These are phyloP conservation scores for Neoitamus cyanurus DNA, from an alignment of 2,888 invertebrate species.

Conservation along the genomic window DNA sequence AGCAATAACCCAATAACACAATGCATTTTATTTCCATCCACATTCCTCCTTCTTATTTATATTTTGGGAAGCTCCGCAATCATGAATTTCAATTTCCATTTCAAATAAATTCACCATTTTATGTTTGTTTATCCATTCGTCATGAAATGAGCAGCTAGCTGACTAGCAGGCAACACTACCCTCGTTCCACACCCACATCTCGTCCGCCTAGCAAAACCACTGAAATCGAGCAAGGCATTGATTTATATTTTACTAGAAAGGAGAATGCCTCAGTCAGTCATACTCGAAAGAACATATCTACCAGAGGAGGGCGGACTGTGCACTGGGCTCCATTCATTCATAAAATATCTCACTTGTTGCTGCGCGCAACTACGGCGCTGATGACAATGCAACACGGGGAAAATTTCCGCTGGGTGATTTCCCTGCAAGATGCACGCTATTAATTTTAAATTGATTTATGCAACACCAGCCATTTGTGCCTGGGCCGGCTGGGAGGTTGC, in stretches of 20 bases:
- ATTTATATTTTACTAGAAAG: slow-evolving; percentile 3
- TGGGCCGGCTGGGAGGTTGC: background rate
- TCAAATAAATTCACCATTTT: background rate
- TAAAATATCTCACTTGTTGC: background rate
- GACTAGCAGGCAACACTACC: background rate
- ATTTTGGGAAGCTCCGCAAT: background rate
- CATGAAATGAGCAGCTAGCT: background rate
- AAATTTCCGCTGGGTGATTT: background rate
- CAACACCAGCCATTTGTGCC: background rate
- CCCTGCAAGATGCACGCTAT: background rate
- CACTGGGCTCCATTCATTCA: background rate
- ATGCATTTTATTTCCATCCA: background rate
- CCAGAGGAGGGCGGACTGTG: background rate
- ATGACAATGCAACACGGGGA: background rate
- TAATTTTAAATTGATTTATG: slow-evolving; percentile 15
- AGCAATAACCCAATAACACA: background rate
- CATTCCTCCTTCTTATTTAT: background rate
- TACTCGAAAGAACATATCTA: background rate
- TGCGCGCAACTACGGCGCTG: background rate
- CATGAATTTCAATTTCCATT: background rate
- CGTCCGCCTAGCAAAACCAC: background rate
- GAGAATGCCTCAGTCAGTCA: background rate
- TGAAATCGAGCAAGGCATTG: background rate
- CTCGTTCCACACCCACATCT: background rate
- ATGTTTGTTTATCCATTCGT: background rate